Base-by-base conservation (phyloP, 2,888 invertebrate species). In the Mechanitis messenoides region DNA sequence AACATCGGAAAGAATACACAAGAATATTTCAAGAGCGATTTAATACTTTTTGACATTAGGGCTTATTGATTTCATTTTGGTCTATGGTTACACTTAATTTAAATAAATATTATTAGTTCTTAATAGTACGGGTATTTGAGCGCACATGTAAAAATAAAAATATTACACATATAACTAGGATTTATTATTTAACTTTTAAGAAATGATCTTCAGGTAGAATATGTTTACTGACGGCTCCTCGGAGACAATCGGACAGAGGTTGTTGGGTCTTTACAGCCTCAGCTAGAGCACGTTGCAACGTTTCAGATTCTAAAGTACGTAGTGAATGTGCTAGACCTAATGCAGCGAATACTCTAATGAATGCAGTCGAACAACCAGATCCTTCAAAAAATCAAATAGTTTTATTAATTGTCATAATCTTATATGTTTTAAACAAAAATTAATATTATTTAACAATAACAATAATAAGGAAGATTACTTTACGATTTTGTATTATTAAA, bases 341-440 rank as follows among this genome's bases (percentile, higher is more conserved):
- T 0, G 94, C 93, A 0, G 93, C 93, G 79, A 92, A 94, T 1
- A 95, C 90, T 53, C 94, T 90, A 58, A 96, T 93, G 72, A 94
- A 92, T 0, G 92, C 91, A 0, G 94, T 92, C 0, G 92, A 91
- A 63, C 91, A 93, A 4, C 94, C 95, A 0, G 82, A 74, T 63
- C 91, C 92, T 92, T 73, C 54, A 77, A 61, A 33, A 45, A 33
- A 58, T 45, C 1, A 45, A 9, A 9, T 0, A 7, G 20, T 9
- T 42, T 42, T 9, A 9, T 42, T 42, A 9, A 42, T 9, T 9
- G 9, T 42, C 9, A 42, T 9, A 9, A 42, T 2, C 6, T 35
- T 4, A 35, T 20, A 20, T 20, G 20, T 20, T 20, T 20, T 1
- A 20, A 20, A 20, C 20, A 20, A 20, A 20, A 20, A 20, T 20